These are phyloP conservation scores for Tretioscincus oriximinensis DNA, from an alignment of 2,113 vertebrate species.

Conservation along the genomic window DNA sequence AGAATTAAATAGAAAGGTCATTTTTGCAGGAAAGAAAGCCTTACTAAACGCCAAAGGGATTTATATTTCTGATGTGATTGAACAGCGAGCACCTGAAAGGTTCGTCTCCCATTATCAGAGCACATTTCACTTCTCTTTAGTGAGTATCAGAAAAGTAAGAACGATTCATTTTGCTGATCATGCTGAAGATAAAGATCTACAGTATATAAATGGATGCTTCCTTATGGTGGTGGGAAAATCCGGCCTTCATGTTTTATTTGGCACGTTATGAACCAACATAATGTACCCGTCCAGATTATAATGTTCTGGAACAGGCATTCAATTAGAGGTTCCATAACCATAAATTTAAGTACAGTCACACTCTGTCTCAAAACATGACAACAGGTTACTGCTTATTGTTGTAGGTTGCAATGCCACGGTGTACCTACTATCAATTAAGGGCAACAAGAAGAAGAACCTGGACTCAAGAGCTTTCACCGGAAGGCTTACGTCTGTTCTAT, in stretches of 20 bases:
- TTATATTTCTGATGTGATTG: constrained; percentile 22
- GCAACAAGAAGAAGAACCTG: no score
- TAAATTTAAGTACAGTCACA: neutral
- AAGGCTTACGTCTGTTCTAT: no score
- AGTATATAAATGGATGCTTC: constrained; percentile 4
- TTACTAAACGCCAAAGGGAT: constrained; percentile 1
- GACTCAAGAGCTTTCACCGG: no score
- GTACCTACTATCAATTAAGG: no score
- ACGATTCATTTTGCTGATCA: constrained; percentile 10
- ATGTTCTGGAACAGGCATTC: constrained; percentile 22
- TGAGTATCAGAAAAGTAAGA: neutral
- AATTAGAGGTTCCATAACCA: neutral
- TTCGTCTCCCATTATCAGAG: constrained; percentile 26
- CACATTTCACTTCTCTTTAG: constrained; percentile 32
- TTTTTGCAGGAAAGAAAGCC: neutral
- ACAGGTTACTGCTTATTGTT: neutral
- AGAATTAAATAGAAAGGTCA: neutral
- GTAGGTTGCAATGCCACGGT: neutral
- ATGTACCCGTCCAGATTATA: constrained; percentile 2
- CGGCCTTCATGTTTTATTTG: constrained; percentile 30
- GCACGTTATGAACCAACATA: neutral
- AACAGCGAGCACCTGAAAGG: constrained; percentile 5
- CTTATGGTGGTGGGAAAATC: constrained; percentile 30
- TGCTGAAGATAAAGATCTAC: constrained; percentile 22
- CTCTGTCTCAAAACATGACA: neutral